A percentile compares a stretch with the other conserved stretches of the same genome.
Evolutionary conservation across 2,797 vertebrate genomes (phyloP).

Genomic region (Kryptopterus vitreolus): DNA sequence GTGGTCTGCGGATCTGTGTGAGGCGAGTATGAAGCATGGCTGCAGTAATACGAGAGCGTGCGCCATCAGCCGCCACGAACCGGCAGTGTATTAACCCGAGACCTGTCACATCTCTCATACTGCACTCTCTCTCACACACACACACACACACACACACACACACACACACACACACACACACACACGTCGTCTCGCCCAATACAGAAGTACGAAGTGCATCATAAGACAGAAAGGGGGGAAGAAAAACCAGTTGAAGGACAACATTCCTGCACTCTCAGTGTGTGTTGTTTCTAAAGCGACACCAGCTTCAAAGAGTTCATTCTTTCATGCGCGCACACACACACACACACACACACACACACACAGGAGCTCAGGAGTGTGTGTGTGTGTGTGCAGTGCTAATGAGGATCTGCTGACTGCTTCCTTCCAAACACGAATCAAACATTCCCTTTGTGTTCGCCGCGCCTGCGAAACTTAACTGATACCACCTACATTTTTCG

Average conservation of each 20-base stretch:
- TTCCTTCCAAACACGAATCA: constrained; percentile 29
- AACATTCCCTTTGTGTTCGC: constrained; percentile 26
- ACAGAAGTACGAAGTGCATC: constrained; percentile 14
- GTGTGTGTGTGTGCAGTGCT: background rate
- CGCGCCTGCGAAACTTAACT: constrained; percentile 44
- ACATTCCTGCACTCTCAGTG: constrained; percentile 15
- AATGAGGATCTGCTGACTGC: constrained; percentile 42
- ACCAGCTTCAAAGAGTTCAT: constrained; percentile 21
- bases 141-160: constrained; percentile 12
- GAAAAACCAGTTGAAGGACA: constrained; percentile 23
- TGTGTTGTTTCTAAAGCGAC: background rate
- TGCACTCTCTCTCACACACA: constrained; percentile 3
- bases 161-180: background rate
- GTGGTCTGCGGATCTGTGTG: constrained; percentile 65
- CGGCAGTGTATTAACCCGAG: constrained; percentile 58
- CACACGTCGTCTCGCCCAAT: background rate
- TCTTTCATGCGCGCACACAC: background rate
- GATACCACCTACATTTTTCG: constrained; percentile 60
- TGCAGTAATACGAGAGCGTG: constrained; percentile 78
- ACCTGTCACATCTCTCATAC: constrained; percentile 41
- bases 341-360: background rate
- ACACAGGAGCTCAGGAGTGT: background rate
- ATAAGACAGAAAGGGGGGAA: background rate
- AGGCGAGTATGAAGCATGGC: constrained; percentile 72
- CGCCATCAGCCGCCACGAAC: constrained; percentile 78